Conservation (phyloP, 2,888 invertebrate genomes). For the Sminthurinus aureus region DNA sequence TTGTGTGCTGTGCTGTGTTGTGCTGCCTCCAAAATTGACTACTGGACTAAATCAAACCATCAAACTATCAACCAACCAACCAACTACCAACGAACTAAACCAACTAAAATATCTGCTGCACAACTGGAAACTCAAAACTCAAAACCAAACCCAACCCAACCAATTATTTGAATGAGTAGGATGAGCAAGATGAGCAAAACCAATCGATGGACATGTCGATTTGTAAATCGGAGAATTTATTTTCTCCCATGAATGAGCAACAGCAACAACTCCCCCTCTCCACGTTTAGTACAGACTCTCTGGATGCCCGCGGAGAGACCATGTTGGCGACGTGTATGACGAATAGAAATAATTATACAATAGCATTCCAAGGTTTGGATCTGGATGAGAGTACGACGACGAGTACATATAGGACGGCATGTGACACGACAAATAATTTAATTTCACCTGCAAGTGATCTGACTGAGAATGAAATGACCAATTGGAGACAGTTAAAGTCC, state of each 20-base stretch:
- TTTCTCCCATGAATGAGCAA: conserved; percentile 85
- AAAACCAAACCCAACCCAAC: too few species aligned
- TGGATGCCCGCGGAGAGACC: conserved; percentile 83
- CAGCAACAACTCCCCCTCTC: conserved; percentile 69
- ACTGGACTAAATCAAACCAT: too few species aligned
- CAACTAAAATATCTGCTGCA: too few species aligned
- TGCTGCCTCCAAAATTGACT: too few species aligned
- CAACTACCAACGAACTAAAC: too few species aligned
- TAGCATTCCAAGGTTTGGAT: conserved; percentile 89
- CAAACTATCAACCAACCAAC: too few species aligned
- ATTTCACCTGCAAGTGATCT: conserved; percentile 45
- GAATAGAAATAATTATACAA: conserved; percentile 93
- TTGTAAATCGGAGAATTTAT: conserved; percentile 88
- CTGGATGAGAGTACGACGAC: conserved; percentile 71
- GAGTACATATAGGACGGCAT: conserved; percentile 51
- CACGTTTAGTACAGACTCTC: conserved; percentile 88
- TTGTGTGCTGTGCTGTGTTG: neutral
- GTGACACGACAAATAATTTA: neutral
- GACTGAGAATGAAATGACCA: conserved; percentile 53
- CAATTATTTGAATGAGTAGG: neutral
- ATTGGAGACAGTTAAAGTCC: conserved; percentile 52
- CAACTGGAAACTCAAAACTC: too few species aligned
- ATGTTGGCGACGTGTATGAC: conserved; percentile 90
- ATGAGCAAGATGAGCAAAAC: conserved; percentile 33
- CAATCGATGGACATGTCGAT: conserved; percentile 80